phyloP scores from a whole-genome alignment of 2,113 vertebrate genomes.

The Notiomystis cincta region DNA sequence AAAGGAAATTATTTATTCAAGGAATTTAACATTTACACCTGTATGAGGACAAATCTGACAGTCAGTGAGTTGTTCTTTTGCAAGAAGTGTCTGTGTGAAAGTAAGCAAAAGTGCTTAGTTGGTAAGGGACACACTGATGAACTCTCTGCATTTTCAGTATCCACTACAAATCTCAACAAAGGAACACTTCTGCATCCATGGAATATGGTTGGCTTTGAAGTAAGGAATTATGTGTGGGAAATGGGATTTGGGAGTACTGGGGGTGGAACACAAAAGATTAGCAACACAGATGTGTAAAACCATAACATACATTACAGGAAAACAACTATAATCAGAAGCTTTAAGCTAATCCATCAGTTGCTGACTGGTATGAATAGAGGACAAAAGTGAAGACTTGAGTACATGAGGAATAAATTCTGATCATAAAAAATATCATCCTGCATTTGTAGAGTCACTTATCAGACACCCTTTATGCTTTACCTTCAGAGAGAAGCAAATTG shows the following conservation, averaged over 20 bases:
- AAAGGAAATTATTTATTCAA: neutral
- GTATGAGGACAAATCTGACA: neutral
- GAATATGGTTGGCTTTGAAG: neutral
- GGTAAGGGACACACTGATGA: neutral
- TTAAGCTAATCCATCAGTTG: neutral
- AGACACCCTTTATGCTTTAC: neutral
- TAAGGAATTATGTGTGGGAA: neutral
- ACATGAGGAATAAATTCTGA: neutral
- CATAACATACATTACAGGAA: neutral
- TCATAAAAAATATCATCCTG: neutral
- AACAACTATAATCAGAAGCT: neutral
- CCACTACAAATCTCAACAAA: neutral
- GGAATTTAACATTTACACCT: neutral
- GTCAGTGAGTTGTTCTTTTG: neutral
- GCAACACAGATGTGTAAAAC: neutral
- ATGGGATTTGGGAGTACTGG: neutral
- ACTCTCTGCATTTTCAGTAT: neutral
- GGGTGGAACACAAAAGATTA: neutral
- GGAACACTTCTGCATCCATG: neutral
- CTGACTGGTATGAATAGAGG: neutral
- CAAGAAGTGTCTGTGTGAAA: neutral
- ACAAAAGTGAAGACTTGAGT: neutral
- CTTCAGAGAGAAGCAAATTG: neutral
- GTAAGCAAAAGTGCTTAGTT: neutral
- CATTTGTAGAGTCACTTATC: neutral